Conservation (phyloP, 2,797 vertebrate species). For the Hozukius guyotensis region DNA sequence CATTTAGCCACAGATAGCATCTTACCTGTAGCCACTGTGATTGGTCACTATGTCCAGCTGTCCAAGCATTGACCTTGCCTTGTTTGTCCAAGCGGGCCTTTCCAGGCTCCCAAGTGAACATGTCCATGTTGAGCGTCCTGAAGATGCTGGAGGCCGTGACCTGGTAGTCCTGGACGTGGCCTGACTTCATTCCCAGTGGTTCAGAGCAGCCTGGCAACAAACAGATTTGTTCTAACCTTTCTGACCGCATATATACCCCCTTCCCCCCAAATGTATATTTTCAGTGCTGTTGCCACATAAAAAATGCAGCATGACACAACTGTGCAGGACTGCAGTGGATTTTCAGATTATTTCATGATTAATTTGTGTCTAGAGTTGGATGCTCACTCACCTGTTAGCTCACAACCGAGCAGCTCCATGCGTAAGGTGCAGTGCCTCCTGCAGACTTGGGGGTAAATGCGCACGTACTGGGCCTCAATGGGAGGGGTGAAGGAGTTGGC, state of each 20-base stretch:
- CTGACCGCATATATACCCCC: neutral
- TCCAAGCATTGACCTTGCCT: slow-evolving; percentile 99
- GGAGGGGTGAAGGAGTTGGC: slow-evolving; percentile 98
- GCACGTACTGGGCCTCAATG: slow-evolving; percentile 94
- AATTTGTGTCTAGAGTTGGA: neutral
- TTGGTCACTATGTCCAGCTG: slow-evolving; percentile 96
- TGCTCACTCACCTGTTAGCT: slow-evolving; percentile 89
- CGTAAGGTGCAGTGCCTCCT: slow-evolving; percentile 95
- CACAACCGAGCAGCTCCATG: slow-evolving; percentile 98
- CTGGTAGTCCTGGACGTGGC: slow-evolving; percentile 97
- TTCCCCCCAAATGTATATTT: neutral
- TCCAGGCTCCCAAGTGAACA: slow-evolving; percentile 98
- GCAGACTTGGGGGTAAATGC: slow-evolving; percentile 97
- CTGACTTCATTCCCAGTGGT: slow-evolving; percentile 97
- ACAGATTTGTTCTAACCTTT: neutral
- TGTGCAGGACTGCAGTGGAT: neutral
- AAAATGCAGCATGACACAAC: neutral
- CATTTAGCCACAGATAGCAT: neutral
- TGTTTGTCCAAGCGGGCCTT: slow-evolving; percentile 98
- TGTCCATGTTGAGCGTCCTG: slow-evolving; percentile 99
- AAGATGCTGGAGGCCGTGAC: slow-evolving; percentile 96
- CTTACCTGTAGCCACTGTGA: slow-evolving; percentile 98
- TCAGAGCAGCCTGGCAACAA: slow-evolving; percentile 92
- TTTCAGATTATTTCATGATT: neutral
- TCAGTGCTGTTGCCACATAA: neutral